These are phyloP conservation scores for Chaetorhynchus papuensis DNA, from an alignment of 2,113 vertebrate species.

Conservation along the genomic window DNA sequence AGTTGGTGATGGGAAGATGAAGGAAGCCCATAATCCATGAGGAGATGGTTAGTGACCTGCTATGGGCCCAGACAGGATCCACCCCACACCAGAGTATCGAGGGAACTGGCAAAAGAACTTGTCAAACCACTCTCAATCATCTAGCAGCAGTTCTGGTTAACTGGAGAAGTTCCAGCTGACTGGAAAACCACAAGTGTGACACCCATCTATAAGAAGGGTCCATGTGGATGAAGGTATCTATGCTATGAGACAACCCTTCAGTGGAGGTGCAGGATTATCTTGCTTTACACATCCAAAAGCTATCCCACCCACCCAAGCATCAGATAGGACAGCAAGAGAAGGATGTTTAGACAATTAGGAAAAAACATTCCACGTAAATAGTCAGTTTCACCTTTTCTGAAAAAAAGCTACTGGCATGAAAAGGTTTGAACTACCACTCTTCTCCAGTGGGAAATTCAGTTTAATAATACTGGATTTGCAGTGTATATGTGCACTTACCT, in stretches of 20 bases:
- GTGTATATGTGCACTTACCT: constrained; percentile 67
- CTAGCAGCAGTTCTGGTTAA: neutral
- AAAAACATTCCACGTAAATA: neutral
- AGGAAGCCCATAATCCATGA: neutral
- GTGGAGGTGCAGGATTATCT: neutral
- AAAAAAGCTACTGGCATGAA: neutral
- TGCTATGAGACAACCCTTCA: neutral
- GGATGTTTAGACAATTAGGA: neutral
- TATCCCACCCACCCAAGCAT: neutral
- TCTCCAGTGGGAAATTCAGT: neutral
- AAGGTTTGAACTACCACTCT: neutral
- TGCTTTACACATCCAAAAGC: neutral
- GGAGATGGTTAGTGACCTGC: neutral
- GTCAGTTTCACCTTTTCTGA: neutral
- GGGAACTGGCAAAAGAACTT: neutral
- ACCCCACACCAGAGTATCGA: neutral
- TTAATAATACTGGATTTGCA: neutral
- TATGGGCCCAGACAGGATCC: neutral
- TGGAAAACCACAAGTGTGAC: neutral
- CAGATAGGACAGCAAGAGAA: neutral
- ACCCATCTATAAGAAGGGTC: neutral
- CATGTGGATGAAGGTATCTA: neutral
- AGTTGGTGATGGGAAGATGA: neutral
- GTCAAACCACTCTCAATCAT: neutral
- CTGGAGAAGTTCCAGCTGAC: neutral